A percentile compares a stretch with the other conserved stretches of the same genome.
These are phyloP conservation scores for Meriones unguiculatus DNA, from an alignment of 2,113 vertebrate genomes.

Conservation along the genomic window DNA sequence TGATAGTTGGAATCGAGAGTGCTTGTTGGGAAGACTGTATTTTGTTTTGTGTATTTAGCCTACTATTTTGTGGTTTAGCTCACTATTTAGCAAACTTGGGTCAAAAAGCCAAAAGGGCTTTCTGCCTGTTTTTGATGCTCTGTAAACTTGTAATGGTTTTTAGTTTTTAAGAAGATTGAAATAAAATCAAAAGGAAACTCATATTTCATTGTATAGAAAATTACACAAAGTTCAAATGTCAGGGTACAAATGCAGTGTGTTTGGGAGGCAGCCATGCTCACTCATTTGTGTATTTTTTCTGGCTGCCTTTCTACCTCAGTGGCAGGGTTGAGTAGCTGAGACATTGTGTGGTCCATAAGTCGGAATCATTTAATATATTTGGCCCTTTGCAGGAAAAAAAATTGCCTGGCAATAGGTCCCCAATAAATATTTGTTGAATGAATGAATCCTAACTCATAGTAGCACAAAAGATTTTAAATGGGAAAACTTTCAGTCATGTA, in stretches of 20 bases:
- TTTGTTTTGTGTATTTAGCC: constrained; percentile 29
- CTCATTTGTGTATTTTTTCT: constrained; percentile 52
- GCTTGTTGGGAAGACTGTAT: not conserved
- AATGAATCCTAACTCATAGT: constrained; percentile 52
- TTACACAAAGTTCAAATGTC: constrained; percentile 53
- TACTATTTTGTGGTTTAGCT: not conserved
- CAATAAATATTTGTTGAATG: constrained; percentile 66
- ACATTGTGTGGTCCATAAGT: constrained; percentile 57
- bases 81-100: not conserved
- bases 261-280: constrained; percentile 38
- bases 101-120: constrained; percentile 11
- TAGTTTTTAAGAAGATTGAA: constrained; percentile 54
- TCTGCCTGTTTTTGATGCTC: constrained; percentile 11
- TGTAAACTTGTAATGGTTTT: constrained; percentile 31
- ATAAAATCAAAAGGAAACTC: constrained; percentile 45
- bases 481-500: constrained; percentile 50
- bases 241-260: constrained; percentile 41
- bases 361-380: constrained; percentile 41
- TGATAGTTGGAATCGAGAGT: not conserved
- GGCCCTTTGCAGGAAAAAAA: constrained; percentile 1
- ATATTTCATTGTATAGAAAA: constrained; percentile 52
- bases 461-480: constrained; percentile 52
- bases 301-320: constrained; percentile 17
- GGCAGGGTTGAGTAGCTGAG: constrained; percentile 31
- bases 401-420: constrained; percentile 25